A percentile compares a stretch with the other conserved stretches of the same genome.
These are phyloP conservation scores for Nesogale talazaci DNA, from an alignment of 2,113 vertebrate species.

Conservation along the genomic window DNA sequence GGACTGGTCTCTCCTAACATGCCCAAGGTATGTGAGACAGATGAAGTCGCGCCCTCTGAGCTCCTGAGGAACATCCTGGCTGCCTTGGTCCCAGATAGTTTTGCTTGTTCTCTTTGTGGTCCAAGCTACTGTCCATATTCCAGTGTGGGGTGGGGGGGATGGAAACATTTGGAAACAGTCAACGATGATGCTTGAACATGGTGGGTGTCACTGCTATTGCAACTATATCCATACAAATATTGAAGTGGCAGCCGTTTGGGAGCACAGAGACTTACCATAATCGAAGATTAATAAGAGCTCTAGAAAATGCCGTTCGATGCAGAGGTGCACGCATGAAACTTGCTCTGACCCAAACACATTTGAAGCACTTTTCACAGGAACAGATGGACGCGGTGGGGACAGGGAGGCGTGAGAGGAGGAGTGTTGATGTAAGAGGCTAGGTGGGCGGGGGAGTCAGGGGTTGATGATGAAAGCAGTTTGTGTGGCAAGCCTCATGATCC, in stretches of 20 bases:
- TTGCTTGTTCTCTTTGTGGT: no score
- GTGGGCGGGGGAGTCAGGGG: background rate
- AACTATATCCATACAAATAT: background rate
- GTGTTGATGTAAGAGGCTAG: background rate
- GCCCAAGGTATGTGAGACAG: no score
- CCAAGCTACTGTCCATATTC: background rate
- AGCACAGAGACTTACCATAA: background rate
- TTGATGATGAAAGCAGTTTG: no score
- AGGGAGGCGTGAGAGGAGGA: no score
- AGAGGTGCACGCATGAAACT: accelerated
- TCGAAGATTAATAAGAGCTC: background rate
- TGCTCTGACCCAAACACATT: accelerated
- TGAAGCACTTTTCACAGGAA: background rate
- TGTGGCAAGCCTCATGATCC: no score
- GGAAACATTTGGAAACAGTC: background rate
- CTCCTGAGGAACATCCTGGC: no score
- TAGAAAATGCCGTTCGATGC: background rate
- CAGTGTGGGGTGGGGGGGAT: background rate
- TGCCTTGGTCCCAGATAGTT: no score
- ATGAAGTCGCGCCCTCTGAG: no score
- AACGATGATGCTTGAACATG: background rate
- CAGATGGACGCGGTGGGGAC: background rate
- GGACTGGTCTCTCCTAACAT: no score
- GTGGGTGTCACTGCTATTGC: background rate
- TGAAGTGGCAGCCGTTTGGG: background rate